phyloP scores from a whole-genome alignment of 2,797 vertebrate species.

The Anguilla pacifica region DNA sequence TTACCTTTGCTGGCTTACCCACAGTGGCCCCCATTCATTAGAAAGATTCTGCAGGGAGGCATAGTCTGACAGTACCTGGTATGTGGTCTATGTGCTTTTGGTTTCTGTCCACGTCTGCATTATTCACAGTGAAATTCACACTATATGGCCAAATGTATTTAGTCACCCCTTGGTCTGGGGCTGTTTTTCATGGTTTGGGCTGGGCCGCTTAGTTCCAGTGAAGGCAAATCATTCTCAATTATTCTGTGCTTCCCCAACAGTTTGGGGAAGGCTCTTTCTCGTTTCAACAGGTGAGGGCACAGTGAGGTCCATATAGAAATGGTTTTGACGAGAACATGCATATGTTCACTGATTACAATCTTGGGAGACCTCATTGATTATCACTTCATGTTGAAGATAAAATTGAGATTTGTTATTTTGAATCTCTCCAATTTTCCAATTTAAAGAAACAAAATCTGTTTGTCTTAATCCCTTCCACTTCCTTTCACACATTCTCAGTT shows the following conservation, averaged over 20 bases:
- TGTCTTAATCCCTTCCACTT: background rate
- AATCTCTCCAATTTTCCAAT: background rate
- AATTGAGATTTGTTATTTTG: background rate
- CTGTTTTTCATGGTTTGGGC: no score
- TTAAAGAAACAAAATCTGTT: slow-evolving; percentile 4
- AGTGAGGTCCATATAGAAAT: no score
- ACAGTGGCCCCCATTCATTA: background rate
- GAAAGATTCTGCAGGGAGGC: background rate
- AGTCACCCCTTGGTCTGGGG: no score
- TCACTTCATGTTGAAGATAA: background rate
- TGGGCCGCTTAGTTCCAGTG: no score
- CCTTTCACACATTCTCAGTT: slow-evolving; percentile 19
- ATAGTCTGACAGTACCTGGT: background rate
- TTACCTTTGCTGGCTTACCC: background rate
- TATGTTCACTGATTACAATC: background rate
- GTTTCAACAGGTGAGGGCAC: no score
- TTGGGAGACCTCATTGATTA: background rate
- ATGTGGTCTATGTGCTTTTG: background rate
- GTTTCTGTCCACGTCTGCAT: background rate
- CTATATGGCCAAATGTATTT: no score
- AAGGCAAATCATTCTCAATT: no score
- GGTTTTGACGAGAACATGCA: background rate
- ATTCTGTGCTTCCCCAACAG: no score
- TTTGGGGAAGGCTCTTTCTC: no score
- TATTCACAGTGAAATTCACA: background rate